Evolutionary conservation across 2,113 vertebrate species (phyloP), one percentile per base, ranked within the genome.

Genomic region (Corvus hawaiiensis): DNA sequence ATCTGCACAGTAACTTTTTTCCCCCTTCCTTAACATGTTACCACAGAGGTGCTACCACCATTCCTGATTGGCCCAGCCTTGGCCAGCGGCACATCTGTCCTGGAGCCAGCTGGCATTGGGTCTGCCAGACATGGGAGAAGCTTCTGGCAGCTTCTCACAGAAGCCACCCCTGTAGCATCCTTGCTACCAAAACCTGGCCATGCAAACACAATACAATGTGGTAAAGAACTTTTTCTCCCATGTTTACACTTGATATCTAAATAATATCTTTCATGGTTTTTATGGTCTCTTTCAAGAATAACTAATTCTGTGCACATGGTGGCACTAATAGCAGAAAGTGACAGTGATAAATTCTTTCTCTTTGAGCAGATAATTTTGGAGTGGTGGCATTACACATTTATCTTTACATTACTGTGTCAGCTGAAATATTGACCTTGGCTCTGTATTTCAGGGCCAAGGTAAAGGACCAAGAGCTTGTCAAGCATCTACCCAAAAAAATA

Each of bases 81-180:
- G 62, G 5, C 39, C 28, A 43, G 28, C 3, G 1, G 39, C 4
- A 2, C 1, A 9, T 44, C 30, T 2, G 5, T 44, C 63, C 28
- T 64, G 41, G 30, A 43, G 63, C 41, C 0, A 2, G 9, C 30
- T 32, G 41, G 63, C 14, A 44, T 23, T 44, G 63, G 63, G 20
- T 44, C 30, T 44, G 63, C 41, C 2, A 3, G 21, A 23, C 63
- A 66, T 6, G 30, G 30, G 20, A 41, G 21, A 66, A 44, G 30
- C 10, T 66, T 44, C 41, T 33, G 30, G 30, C 41, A 23, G 63
- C 63, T 44, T 44, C 63, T 66, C 63, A 44, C 30, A 66, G 14
- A 44, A 44, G 41, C 20, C 41, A 17, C 41, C 41, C 41, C 41
- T 33, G 21, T 33, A 9, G 30, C 15, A 10, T 1, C 30, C 11